phyloP scores from a whole-genome alignment of 2,797 vertebrate genomes.

The Hybognathus amarus region DNA sequence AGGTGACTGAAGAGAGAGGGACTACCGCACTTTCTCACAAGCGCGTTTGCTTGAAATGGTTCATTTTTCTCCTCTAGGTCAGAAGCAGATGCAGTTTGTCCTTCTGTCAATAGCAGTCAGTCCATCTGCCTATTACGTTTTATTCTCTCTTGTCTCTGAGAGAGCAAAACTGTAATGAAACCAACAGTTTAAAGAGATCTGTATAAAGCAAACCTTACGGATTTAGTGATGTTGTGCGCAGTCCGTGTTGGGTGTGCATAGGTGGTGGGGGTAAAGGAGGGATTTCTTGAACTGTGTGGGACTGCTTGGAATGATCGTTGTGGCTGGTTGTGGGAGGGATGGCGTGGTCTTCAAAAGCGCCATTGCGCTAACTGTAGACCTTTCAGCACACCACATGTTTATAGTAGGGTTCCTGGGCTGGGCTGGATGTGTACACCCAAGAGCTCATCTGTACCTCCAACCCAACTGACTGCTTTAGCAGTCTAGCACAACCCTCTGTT shows the following conservation, averaged over 20 bases:
- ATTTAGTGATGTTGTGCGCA: constrained; percentile 45
- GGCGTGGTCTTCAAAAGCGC: constrained; percentile 56
- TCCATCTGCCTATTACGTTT: neutral
- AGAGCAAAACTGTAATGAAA: constrained; percentile 39
- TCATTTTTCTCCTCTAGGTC: constrained; percentile 54
- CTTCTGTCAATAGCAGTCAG: constrained; percentile 34
- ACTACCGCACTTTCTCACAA: constrained; percentile 64
- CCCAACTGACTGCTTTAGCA: constrained; percentile 61
- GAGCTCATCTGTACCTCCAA: constrained; percentile 55
- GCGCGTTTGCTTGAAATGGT: constrained; percentile 69
- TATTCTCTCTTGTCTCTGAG: constrained; percentile 24
- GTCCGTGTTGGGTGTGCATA: constrained; percentile 50
- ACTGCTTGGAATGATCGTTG: constrained; percentile 53
- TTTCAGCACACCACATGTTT: constrained; percentile 61
- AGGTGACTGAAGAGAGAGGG: constrained; percentile 51
- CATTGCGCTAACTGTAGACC: constrained; percentile 56
- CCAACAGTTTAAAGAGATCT: constrained; percentile 41
- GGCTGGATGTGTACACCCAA: constrained; percentile 58
- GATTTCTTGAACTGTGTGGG: constrained; percentile 56
- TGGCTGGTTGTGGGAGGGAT: constrained; percentile 57
- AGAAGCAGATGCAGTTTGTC: constrained; percentile 47
- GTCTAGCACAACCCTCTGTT: constrained; percentile 61
- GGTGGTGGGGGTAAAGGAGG: constrained; percentile 41
- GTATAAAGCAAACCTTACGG: constrained; percentile 42
- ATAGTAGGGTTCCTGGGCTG: constrained; percentile 59